Percentiles rank a stretch among this genome's conserved stretches.
These are phyloP conservation scores for Cheilosia grossa DNA, from an alignment of 2,888 invertebrate species.

Conservation along the genomic window DNA sequence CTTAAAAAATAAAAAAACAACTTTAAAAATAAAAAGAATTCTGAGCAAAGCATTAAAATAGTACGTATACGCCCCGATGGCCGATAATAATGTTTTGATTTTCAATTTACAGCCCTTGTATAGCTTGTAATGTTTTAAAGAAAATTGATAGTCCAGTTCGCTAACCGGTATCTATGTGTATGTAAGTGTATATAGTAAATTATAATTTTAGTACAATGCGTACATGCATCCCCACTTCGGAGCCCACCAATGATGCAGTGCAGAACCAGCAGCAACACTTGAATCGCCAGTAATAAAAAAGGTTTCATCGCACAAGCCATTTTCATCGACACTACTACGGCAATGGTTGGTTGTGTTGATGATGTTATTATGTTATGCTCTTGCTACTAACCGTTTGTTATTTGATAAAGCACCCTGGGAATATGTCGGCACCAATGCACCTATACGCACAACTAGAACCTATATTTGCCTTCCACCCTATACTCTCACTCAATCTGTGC, in stretches of 20 bases:
- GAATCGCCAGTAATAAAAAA: constrained; percentile 39
- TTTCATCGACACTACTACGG: constrained; percentile 24
- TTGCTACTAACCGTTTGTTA: constrained; percentile 47
- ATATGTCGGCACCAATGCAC: constrained; percentile 73
- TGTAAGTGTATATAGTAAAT: constrained; percentile 35
- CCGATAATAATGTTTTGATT: constrained; percentile 48
- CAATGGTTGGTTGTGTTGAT: constrained; percentile 41
- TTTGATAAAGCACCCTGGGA: constrained; percentile 67
- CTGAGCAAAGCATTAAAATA: constrained; percentile 5
- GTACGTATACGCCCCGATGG: constrained; percentile 24
- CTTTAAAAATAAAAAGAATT: not conserved
- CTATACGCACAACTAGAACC: constrained; percentile 65
- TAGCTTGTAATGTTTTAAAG: constrained; percentile 49
- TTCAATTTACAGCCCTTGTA: constrained; percentile 59
- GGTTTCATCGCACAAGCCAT: constrained; percentile 4
- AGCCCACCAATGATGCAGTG: constrained; percentile 41
- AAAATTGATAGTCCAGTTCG: constrained; percentile 12
- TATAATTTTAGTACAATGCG: constrained; percentile 17
- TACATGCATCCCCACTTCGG: not conserved
- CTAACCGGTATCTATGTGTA: not conserved
- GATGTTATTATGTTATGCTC: constrained; percentile 12
- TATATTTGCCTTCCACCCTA: constrained; percentile 8
- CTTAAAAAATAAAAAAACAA: not conserved
- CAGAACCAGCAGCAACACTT: constrained; percentile 22
- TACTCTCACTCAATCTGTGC: constrained; percentile 31